phyloP scores from a whole-genome alignment of 2,797 vertebrate species.

The Artibeus jamaicensis region DNA sequence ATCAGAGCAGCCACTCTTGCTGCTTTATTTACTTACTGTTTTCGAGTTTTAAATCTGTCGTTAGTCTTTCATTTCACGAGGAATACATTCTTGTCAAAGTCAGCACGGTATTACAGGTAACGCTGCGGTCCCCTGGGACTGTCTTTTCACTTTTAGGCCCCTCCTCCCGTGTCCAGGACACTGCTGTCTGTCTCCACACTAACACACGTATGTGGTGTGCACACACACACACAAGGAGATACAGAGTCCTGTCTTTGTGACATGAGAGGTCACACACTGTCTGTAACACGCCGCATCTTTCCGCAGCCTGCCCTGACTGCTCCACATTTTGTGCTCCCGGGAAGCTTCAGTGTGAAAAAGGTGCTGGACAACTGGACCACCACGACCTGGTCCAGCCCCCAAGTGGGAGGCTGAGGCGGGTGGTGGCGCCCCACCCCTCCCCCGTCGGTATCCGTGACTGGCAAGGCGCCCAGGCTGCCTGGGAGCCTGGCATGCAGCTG shows the following conservation, averaged over 20 bases:
- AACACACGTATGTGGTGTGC: fast-evolving
- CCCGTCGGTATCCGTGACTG: fast-evolving
- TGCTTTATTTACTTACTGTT: background rate
- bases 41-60: background rate
- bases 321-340: background rate
- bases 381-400: background rate
- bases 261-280: background rate
- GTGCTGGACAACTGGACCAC: background rate
- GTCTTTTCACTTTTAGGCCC: background rate
- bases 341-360: background rate
- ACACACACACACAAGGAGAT: background rate
- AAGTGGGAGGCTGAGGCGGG: background rate
- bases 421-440: background rate
- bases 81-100: background rate
- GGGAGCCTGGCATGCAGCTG: background rate
- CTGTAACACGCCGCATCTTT: fast-evolving
- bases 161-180: background rate
- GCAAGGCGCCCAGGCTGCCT: background rate
- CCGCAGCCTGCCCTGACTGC: background rate
- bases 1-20: background rate
- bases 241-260: too few relatives aligned
- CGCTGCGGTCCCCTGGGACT: background rate
- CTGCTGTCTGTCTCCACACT: background rate
- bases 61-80: background rate
- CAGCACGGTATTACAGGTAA: background rate